These are phyloP conservation scores for Rhizomys pruinosus DNA, from an alignment of 2,113 vertebrate species.

Conservation along the genomic window DNA sequence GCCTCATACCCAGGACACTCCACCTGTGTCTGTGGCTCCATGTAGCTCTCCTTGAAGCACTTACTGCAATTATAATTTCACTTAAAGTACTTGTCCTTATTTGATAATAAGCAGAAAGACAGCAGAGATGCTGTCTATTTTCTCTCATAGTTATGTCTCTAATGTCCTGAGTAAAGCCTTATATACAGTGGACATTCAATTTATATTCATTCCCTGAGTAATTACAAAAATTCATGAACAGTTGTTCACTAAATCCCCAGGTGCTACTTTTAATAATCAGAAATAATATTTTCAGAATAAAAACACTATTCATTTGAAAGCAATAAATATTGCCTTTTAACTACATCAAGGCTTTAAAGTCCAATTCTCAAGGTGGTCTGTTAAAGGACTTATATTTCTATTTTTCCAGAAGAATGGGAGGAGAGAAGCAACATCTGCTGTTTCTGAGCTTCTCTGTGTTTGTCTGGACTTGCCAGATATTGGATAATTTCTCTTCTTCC, in stretches of 20 bases:
- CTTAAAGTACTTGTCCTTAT: neutral
- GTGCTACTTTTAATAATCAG: neutral
- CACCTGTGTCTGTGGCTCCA: too few relatives aligned
- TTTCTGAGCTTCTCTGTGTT: conserved; percentile 17
- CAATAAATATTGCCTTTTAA: conserved; percentile 30
- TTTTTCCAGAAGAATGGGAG: conserved; percentile 25
- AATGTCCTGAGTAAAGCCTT: neutral
- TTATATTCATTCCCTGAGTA: neutral
- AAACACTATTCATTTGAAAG: conserved; percentile 1
- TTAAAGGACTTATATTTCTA: conserved; percentile 21
- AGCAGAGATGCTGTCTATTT: neutral
- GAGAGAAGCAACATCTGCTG: neutral
- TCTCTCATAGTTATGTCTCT: neutral
- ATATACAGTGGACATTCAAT: neutral
- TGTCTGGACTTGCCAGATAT: neutral
- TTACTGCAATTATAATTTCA: neutral
- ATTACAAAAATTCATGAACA: neutral
- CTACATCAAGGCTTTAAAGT: neutral
- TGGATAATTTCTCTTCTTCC: neutral
- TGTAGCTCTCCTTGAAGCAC: neutral
- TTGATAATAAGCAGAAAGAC: conserved; percentile 30
- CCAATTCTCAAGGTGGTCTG: neutral
- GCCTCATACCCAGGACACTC: neutral
- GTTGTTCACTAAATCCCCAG: neutral
- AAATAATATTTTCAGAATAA: conserved; percentile 35